Conservation (phyloP, 2,888 invertebrate genomes). For the Craniophora ligustri region DNA sequence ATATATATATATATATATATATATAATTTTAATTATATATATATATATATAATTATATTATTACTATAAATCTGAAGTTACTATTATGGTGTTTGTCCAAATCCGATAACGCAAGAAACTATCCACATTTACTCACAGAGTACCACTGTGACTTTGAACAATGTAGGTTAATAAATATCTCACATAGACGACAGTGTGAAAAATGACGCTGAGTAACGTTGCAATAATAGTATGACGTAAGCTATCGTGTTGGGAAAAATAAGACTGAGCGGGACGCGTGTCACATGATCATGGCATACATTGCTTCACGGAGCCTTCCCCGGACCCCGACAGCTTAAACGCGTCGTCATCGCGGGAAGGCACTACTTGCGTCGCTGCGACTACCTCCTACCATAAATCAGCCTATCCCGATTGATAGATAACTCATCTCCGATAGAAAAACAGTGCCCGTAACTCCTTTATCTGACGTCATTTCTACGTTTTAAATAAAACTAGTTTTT, state of each 20-base stretch:
- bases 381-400: slow-evolving; percentile 83
- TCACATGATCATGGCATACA: slow-evolving; percentile 68
- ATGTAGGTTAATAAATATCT: slow-evolving; percentile 40
- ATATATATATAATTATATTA: too few relatives aligned
- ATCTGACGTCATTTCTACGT: slow-evolving; percentile 54
- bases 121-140: not conserved
- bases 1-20: too few relatives aligned
- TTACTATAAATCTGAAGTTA: too few relatives aligned
- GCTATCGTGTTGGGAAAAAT: slow-evolving; percentile 65
- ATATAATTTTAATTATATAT: too few relatives aligned
- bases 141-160: too few relatives aligned
- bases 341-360: slow-evolving; percentile 82
- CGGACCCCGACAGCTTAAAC: slow-evolving; percentile 61
- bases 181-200: slow-evolving; percentile 17
- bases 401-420: slow-evolving; percentile 81
- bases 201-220: slow-evolving; percentile 40
- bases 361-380: slow-evolving; percentile 77
- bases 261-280: slow-evolving; percentile 66
- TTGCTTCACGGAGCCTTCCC: slow-evolving; percentile 49
- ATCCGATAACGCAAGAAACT: not conserved
- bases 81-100: not conserved
- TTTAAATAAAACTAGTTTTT: too few relatives aligned
- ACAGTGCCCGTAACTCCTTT: slow-evolving; percentile 52
- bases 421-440: slow-evolving; percentile 75
- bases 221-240: slow-evolving; percentile 63